Evolutionary conservation across 1,140 invertebrate genomes (phyloP).

Genomic region (Pomacea maculata): DNA sequence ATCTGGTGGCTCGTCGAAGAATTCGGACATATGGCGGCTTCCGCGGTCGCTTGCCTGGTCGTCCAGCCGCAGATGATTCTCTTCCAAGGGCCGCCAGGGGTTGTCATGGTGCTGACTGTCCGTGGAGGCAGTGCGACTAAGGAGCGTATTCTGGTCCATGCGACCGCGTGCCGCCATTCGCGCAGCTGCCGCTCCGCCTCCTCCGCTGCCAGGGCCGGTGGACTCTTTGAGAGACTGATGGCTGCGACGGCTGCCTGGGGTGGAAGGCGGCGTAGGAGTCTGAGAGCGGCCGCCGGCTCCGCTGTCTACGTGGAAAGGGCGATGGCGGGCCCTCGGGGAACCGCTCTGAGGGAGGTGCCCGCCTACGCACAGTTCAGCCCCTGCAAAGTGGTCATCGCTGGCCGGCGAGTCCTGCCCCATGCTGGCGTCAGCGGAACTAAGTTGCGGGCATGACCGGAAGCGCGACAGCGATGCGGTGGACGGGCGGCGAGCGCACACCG

Average conservation of each 20-base stretch:
- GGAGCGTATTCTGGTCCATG: slow-evolving; percentile 12
- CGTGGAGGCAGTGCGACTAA: slow-evolving; percentile 28
- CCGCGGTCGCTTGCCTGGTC: slow-evolving; percentile 28
- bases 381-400: slow-evolving; percentile 24
- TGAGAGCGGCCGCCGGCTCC: slow-evolving; percentile 9
- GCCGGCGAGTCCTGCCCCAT: slow-evolving; percentile 22
- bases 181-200: slow-evolving; percentile 25
- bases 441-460: slow-evolving; percentile 47
- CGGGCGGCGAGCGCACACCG: slow-evolving; percentile 8
- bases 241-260: slow-evolving; percentile 38
- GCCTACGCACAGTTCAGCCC: slow-evolving; percentile 15
- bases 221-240: slow-evolving; percentile 27
- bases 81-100: slow-evolving; percentile 21
- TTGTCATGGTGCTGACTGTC: slow-evolving; percentile 26
- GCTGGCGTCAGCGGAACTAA: slow-evolving; percentile 27
- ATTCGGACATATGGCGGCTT: slow-evolving; percentile 22
- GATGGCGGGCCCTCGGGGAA: slow-evolving; percentile 14
- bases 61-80: slow-evolving; percentile 23
- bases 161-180: slow-evolving; percentile 29
- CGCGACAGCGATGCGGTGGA: slow-evolving; percentile 31
- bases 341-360: slow-evolving; percentile 22
- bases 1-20: slow-evolving; percentile 14
- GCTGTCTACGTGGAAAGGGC: not conserved
- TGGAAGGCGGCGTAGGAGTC: slow-evolving; percentile 46
- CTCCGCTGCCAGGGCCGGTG: not conserved